These are phyloP conservation scores for Platerodrilus igneus DNA, from an alignment of 2,888 invertebrate genomes.

Conservation along the genomic window DNA sequence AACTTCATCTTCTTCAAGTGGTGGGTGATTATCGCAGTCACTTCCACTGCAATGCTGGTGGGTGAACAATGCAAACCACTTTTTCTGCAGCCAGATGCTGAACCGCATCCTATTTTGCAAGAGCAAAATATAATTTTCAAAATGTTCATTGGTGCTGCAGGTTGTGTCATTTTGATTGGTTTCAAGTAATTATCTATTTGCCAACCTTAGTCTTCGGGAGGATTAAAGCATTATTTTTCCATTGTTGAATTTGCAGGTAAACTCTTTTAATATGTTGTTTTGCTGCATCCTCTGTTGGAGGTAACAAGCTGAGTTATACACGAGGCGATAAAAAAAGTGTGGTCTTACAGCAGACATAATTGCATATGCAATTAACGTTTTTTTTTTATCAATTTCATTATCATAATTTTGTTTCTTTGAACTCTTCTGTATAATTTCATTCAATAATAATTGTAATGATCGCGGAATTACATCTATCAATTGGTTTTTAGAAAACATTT, in stretches of 20 bases:
- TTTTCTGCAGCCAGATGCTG: too few species aligned
- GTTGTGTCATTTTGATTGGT: slow-evolving; percentile 2
- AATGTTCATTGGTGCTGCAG: neutral
- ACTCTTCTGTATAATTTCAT: too few species aligned
- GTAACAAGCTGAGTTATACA: slow-evolving; percentile 18
- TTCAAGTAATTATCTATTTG: slow-evolving; percentile 7
- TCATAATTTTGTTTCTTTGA: too few species aligned
- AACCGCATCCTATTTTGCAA: too few species aligned
- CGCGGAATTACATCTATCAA: too few species aligned
- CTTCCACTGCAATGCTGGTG: too few species aligned
- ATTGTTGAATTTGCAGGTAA: slow-evolving; percentile 9
- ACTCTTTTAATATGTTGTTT: slow-evolving; percentile 14
- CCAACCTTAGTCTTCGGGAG: slow-evolving; percentile 2
- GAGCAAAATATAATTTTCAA: slow-evolving; percentile 1
- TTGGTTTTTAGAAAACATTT: neutral
- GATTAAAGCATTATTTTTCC: slow-evolving; percentile 30
- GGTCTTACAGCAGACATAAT: slow-evolving; percentile 12
- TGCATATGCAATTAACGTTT: slow-evolving; percentile 14
- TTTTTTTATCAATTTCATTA: neutral
- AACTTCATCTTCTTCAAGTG: too few species aligned
- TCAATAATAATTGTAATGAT: neutral
- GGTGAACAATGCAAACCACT: too few species aligned
- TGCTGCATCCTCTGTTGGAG: slow-evolving; percentile 21
- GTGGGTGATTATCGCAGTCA: too few species aligned
- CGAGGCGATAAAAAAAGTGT: slow-evolving; percentile 8